Base-by-base conservation (phyloP, 2,113 vertebrate species). In the Limnothrissa miodon region DNA sequence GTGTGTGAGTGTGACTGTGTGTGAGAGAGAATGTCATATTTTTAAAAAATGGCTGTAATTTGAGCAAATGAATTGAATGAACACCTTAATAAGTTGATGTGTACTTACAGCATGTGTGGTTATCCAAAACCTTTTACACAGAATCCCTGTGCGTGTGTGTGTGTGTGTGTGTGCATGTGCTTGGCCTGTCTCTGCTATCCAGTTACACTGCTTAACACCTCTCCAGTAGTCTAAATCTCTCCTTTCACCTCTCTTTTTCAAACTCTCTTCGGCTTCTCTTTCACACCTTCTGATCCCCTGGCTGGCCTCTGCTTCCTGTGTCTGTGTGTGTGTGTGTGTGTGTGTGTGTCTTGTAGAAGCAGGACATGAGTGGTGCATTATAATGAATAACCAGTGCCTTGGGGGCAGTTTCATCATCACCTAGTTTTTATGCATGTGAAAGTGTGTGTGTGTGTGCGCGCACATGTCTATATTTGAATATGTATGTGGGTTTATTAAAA, bases 221-320 rank as follows among this genome's bases (percentile, higher is more conserved):
- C 25, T 39, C 8, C 15, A 17, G 59, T 66, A 33, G n/a, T 33
- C 25, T 25, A 29, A 66, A 66, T 53, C 78, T 56, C 46, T 56
- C 4, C 74, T 33, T 33, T 83, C 48, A 53, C 70, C 29, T 33
- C 51, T 44, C 42, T 42, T 56, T 62, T 83, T 83, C 39, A 79
- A 25, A 48, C 36, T 56, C 5, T 82, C 39, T 45, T 45, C 25
- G 33, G 45, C 42, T 70, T 19, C 42, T 39, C 62, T 48, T 56
- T 74, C 9, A 59, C 51, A 3, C 62, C 56, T 45, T 48, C 42
- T 48, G 33, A 29, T 23, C 44, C n/a, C 10, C 66, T 74, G 4
- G 23, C 62, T 74, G 39, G 56, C 7, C 29, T 36, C 59, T 59
- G 45, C 7, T 39, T n/a, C 59, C 11, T 45, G 33, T 80, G 51